Evolutionary conservation across 37 sponge, comb jelly and placozoan species (phyloP).

Genomic region (Lycopodina hypogea): DNA sequence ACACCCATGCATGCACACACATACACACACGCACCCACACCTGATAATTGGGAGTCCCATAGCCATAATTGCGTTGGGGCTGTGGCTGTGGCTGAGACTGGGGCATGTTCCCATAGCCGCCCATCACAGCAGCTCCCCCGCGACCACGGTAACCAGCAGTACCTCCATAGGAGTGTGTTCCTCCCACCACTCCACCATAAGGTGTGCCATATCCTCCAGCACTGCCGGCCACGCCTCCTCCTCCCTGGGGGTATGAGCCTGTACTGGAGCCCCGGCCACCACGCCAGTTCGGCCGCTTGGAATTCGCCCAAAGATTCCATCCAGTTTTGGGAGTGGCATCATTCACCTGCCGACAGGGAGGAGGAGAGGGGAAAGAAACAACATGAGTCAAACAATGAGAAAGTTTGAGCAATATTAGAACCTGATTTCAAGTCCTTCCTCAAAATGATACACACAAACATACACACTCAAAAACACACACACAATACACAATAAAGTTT

Average conservation of each 20-base stretch:
- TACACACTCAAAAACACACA: not conserved
- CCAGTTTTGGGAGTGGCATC: constrained; percentile 82
- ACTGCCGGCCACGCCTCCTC: constrained; percentile 9
- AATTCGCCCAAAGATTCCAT: constrained; percentile 25
- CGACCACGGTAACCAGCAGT: constrained; percentile 16
- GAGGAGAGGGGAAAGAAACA: too few relatives aligned
- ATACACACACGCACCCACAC: too few relatives aligned
- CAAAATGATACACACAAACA: too few relatives aligned
- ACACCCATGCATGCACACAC: too few relatives aligned
- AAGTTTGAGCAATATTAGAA: too few relatives aligned
- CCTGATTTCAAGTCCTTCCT: too few relatives aligned
- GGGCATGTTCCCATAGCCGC: constrained; percentile 4
- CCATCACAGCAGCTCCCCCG: not conserved
- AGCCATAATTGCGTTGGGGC: not conserved
- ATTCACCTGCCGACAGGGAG: constrained; percentile 57
- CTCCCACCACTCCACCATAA: constrained; percentile 10
- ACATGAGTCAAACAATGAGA: too few relatives aligned
- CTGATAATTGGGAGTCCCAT: constrained; percentile 24
- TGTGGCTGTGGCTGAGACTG: too few relatives aligned
- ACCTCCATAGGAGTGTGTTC: constrained; percentile 6
- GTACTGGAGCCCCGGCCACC: constrained; percentile 4
- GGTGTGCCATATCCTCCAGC: not conserved
- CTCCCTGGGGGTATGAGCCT: not conserved
- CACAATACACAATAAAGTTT: not conserved
- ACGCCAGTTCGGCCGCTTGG: constrained; percentile 13